These are phyloP conservation scores for Hypercompe scribonia DNA, from an alignment of 2,888 invertebrate species.

Conservation along the genomic window DNA sequence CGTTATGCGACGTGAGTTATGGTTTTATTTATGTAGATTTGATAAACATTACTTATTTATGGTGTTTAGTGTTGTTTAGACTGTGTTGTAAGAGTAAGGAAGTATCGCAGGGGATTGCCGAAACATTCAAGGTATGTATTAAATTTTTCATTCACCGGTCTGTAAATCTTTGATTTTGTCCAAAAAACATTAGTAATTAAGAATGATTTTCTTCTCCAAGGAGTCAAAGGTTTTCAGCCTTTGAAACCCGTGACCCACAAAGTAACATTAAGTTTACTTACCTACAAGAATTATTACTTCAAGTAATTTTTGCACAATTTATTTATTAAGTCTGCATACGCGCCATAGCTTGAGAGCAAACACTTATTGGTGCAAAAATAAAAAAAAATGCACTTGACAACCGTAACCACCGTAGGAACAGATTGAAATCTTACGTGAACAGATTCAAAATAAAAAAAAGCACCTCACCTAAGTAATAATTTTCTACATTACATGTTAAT, in stretches of 20 bases:
- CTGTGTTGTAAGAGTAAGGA: conserved; percentile 69
- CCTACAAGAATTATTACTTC: neutral
- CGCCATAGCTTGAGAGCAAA: neutral
- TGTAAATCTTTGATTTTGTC: neutral
- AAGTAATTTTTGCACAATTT: neutral
- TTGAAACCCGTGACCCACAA: neutral
- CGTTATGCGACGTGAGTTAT: conserved; percentile 60
- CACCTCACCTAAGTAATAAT: neutral
- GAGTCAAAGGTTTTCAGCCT: neutral
- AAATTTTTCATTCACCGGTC: neutral
- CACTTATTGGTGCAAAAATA: neutral
- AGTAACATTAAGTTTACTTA: neutral
- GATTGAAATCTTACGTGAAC: neutral
- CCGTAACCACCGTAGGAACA: neutral
- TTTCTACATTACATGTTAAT: neutral
- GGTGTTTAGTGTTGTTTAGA: conserved; percentile 62
- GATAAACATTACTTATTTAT: conserved; percentile 47
- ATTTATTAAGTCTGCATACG: neutral
- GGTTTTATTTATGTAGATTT: conserved; percentile 51
- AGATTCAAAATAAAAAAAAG: neutral
- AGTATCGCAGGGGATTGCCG: conserved; percentile 75
- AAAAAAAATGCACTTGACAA: neutral
- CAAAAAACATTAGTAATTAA: neutral
- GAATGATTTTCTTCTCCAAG: neutral
- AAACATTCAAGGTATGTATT: conserved; percentile 78